A percentile compares a stretch with the other conserved stretches of the same genome.
phyloP scores from a whole-genome alignment of 2,888 invertebrate genomes.

The Drosophila demipolita region DNA sequence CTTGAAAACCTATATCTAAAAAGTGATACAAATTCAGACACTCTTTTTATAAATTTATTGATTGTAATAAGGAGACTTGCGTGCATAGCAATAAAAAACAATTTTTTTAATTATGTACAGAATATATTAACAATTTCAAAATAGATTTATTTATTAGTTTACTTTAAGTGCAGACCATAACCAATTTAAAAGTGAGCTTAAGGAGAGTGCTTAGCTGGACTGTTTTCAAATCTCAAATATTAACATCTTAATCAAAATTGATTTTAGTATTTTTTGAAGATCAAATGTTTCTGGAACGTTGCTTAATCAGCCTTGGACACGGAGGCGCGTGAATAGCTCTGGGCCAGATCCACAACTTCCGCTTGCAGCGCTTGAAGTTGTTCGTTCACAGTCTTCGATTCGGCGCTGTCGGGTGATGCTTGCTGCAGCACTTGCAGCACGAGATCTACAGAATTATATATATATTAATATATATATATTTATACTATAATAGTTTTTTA shows the following conservation, averaged over 20 bases:
- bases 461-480: neutral
- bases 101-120: constrained; percentile 54
- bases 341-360: constrained; percentile 76
- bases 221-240: neutral
- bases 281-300: neutral
- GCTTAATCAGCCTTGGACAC: constrained; percentile 79
- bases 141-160: constrained; percentile 7
- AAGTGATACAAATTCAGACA: constrained; percentile 58
- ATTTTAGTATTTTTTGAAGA: neutral
- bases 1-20: constrained; percentile 23
- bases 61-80: constrained; percentile 53
- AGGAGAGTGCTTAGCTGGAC: constrained; percentile 5
- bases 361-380: constrained; percentile 73
- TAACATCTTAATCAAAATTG: constrained; percentile 1
- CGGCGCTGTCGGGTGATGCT: constrained; percentile 85
- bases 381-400: constrained; percentile 86
- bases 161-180: constrained; percentile 42
- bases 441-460: constrained; percentile 86
- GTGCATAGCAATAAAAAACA: constrained; percentile 64
- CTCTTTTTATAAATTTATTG: constrained; percentile 51
- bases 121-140: constrained; percentile 46
- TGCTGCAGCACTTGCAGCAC: constrained; percentile 88
- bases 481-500: neutral
- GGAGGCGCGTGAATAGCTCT: constrained; percentile 78
- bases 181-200: constrained; percentile 40